Evolutionary conservation across 2,797 vertebrate species (phyloP).

Genomic region (Sphenopsis melanotis): DNA sequence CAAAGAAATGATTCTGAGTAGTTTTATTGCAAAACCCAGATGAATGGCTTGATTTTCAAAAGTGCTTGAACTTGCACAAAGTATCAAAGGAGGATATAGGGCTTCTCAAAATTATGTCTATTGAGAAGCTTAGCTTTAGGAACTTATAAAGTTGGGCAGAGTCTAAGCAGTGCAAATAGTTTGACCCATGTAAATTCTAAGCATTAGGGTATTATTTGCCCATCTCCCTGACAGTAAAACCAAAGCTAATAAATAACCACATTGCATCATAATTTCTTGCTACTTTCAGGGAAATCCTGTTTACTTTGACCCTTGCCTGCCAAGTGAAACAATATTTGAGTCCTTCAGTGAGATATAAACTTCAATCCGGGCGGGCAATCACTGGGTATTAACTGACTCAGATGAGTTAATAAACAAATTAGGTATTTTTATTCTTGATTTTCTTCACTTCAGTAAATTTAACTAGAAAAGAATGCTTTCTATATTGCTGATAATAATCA

Average conservation of each 20-base stretch:
- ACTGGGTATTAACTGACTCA: background rate
- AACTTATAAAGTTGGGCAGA: background rate
- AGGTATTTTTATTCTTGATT: background rate
- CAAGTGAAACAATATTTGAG: constrained; percentile 24
- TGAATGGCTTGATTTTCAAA: background rate
- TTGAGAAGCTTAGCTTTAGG: background rate
- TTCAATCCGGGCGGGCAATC: background rate
- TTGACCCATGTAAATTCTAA: background rate
- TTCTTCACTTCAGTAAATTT: background rate
- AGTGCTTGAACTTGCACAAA: background rate
- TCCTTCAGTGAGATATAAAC: background rate
- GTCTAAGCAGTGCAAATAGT: background rate
- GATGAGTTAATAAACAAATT: background rate
- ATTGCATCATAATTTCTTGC: constrained; percentile 25
- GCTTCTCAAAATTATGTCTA: background rate
- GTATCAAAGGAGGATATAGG: background rate
- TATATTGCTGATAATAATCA: background rate
- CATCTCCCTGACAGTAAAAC: background rate
- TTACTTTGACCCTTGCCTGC: constrained; percentile 1
- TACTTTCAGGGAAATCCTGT: background rate
- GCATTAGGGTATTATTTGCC: constrained; percentile 10
- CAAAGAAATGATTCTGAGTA: background rate
- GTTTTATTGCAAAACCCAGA: background rate
- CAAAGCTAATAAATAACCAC: constrained; percentile 55
- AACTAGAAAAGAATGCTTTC: background rate